phyloP scores from a whole-genome alignment of 2,797 vertebrate genomes.

The Crocodylus rhombifer region DNA sequence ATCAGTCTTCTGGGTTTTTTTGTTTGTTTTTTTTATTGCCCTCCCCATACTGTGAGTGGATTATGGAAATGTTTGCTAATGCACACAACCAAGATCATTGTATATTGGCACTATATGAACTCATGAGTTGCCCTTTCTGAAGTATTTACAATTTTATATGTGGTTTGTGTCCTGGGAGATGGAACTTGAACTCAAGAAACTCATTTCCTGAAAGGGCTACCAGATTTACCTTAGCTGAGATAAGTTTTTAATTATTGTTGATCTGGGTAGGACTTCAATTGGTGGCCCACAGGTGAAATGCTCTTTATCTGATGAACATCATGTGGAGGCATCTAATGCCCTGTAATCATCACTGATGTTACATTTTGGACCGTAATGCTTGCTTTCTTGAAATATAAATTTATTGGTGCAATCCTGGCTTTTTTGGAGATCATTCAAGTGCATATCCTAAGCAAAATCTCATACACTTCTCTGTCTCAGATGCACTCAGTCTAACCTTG shows the following conservation, averaged over 20 bases:
- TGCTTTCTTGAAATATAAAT: neutral
- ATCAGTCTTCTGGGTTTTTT: neutral
- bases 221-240: neutral
- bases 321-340: neutral
- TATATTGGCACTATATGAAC: neutral
- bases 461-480: neutral
- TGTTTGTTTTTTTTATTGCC: too few species aligned
- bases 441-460: neutral
- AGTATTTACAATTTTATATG: neutral
- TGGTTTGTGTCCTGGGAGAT: neutral
- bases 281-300: neutral
- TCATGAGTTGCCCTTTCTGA: neutral
- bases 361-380: neutral
- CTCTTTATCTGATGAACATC: neutral
- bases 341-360: neutral
- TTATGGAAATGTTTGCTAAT: neutral
- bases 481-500: neutral
- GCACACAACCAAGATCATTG: fast-evolving
- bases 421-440: neutral
- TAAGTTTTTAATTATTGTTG: neutral
- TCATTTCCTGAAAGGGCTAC: neutral
- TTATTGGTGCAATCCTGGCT: neutral
- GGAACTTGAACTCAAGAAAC: neutral
- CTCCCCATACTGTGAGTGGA: neutral
- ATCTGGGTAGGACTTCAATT: neutral